Evolutionary conservation across 2,888 invertebrate species (phyloP).

Genomic region (Drosophila infuscata): DNA sequence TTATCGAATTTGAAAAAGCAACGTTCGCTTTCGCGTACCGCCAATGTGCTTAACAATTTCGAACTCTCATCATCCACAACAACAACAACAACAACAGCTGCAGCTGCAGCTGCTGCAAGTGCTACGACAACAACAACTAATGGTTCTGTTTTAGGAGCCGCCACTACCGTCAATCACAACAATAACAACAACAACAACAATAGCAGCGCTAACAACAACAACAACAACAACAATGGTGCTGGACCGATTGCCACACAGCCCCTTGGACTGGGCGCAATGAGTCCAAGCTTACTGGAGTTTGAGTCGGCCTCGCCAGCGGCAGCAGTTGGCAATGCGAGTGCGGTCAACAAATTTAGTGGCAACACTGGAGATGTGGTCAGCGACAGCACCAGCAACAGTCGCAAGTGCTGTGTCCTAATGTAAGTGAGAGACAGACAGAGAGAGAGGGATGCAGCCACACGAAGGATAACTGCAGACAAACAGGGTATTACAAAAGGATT

Average conservation of each 20-base stretch:
- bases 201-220: constrained; percentile 85
- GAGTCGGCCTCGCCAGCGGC: constrained; percentile 63
- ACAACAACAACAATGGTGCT: constrained; percentile 61
- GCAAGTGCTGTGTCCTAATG: constrained; percentile 91
- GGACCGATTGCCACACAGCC: constrained; percentile 76
- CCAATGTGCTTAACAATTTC: constrained; percentile 82
- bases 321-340: constrained; percentile 67
- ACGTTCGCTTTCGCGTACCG: constrained; percentile 91
- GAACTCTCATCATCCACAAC: constrained; percentile 59
- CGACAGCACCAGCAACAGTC: constrained; percentile 88
- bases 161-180: constrained; percentile 67
- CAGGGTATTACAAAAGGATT: constrained; percentile 58
- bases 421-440: constrained; percentile 81
- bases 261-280: constrained; percentile 83
- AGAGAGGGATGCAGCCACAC: not conserved
- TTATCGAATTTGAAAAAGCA: constrained; percentile 97
- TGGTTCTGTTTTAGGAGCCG: constrained; percentile 85
- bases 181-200: constrained; percentile 61
- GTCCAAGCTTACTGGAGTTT: constrained; percentile 84
- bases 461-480: constrained; percentile 28
- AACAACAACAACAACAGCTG: constrained; percentile 36
- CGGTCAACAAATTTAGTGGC: constrained; percentile 88
- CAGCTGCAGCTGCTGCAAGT: constrained; percentile 25
- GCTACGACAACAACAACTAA: constrained; percentile 71
- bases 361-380: constrained; percentile 92